These are phyloP conservation scores for Sitophilus oryzae DNA, from an alignment of 1,140 invertebrate species.

Conservation along the genomic window DNA sequence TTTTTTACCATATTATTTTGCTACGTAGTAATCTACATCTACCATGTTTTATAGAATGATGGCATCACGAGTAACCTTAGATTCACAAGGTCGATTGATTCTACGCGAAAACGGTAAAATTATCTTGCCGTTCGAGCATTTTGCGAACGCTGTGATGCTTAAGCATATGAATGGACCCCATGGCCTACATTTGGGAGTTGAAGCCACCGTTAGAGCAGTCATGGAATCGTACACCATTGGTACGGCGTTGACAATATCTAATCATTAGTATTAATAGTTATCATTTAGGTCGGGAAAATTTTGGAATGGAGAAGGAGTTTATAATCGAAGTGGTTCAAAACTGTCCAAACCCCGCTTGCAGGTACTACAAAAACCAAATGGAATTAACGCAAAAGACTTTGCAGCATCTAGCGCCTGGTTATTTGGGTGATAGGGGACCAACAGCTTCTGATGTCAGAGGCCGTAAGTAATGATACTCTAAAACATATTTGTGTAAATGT, in stretches of 20 bases:
- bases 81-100: slow-evolving; percentile 74
- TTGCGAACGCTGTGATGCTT: slow-evolving; percentile 82
- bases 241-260: background rate
- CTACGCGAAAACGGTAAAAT: slow-evolving; percentile 80
- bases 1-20: no score
- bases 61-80: slow-evolving; percentile 72
- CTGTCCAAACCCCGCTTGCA: slow-evolving; percentile 76
- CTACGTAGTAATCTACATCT: no score
- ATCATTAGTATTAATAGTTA: background rate
- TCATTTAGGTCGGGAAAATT: slow-evolving; percentile 59
- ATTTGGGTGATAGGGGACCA: slow-evolving; percentile 35
- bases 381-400: slow-evolving; percentile 58
- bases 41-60: slow-evolving; percentile 67
- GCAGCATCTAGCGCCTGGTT: slow-evolving; percentile 47
- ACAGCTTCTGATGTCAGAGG: slow-evolving; percentile 35
- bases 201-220: slow-evolving; percentile 72
- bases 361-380: slow-evolving; percentile 78
- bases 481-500: no score
- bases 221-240: slow-evolving; percentile 83
- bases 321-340: slow-evolving; percentile 82
- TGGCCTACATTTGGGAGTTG: slow-evolving; percentile 71
- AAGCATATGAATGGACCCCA: slow-evolving; percentile 84
- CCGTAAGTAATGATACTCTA: slow-evolving; percentile 21
- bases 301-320: slow-evolving; percentile 85
- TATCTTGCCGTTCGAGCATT: slow-evolving; percentile 80